Base-by-base conservation (phyloP, 2,797 vertebrate genomes). In the Urosaurus nigricauda region DNA sequence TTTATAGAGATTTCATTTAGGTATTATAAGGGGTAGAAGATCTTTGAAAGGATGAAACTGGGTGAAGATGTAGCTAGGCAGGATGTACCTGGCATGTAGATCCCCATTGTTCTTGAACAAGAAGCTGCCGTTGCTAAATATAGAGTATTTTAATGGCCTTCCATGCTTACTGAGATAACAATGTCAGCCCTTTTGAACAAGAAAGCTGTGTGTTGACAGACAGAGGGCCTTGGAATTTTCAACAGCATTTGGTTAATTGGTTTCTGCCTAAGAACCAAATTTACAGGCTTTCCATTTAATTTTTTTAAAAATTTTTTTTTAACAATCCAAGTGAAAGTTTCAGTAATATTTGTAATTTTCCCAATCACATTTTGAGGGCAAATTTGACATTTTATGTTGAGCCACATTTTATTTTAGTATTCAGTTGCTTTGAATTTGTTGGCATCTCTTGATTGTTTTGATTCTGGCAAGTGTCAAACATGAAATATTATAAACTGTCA, bases 361-460 rank as follows among this genome's bases (percentile, higher is more conserved):
- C 14, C 13, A 53, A 35, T 75, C 32, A 29, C 12, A 63, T 53
- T 37, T 35, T 83, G 7, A 75, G 19, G n/a, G 65, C 47, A 79
- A 88, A 71, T 71, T 71, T 79, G 7, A 60, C 84, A 79, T 71
- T 88, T 63, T 43, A 84, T 58, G 70, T 78, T 40, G 16, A 79
- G 40, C 68, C 35, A 70, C 43, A 56, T 70, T 88, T 84, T 84
- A 68, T 78, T 43, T 78, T 65, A 70, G 21, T 19, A 79, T 84
- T 71, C 75, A 79, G 29, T 70, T 88, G 47, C 29, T 70, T 63
- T 87, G 73, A n/a, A 29, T 35, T 29, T 74, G 37, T 5, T 80
- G 21, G 73, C 83, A 83, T 60, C 58, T 87, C 85, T 88, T 86
- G 19, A 85, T 93, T 89, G 86, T 78, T 88, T 91, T 88, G 74